Conservation (phyloP, 2,113 vertebrate species). For the Gymnorhina tibicen region DNA sequence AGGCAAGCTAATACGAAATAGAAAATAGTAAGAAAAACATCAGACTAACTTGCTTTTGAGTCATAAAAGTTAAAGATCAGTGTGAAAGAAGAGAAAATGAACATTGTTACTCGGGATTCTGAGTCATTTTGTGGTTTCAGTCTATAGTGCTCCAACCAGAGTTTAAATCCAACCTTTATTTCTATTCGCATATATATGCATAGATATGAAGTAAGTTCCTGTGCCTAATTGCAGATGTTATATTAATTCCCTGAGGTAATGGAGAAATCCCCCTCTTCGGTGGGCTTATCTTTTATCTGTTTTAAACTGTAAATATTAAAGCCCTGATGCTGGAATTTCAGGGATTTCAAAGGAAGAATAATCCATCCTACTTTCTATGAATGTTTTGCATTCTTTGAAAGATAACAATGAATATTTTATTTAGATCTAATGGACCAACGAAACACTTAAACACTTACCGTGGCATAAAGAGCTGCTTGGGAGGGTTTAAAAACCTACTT, state of each 20-base stretch:
- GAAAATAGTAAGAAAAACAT: neutral
- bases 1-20: neutral
- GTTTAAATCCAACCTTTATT: neutral
- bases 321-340: neutral
- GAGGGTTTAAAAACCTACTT: neutral
- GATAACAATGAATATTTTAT: neutral
- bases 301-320: conserved; percentile 1
- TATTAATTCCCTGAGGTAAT: neutral
- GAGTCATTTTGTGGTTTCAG: neutral
- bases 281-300: neutral
- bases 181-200: neutral
- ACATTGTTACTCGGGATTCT: neutral
- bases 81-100: neutral
- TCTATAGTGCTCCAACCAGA: neutral
- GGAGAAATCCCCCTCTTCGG: neutral
- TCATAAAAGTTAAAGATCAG: neutral
- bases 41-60: neutral
- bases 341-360: neutral
- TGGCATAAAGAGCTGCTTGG: neutral
- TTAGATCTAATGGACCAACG: neutral
- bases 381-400: conserved; percentile 14
- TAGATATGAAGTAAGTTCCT: neutral
- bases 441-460: neutral
- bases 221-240: neutral
- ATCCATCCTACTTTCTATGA: neutral